Evolutionary conservation across 1,140 invertebrate species (phyloP).

Genomic region (Bombus vancouverensis): DNA sequence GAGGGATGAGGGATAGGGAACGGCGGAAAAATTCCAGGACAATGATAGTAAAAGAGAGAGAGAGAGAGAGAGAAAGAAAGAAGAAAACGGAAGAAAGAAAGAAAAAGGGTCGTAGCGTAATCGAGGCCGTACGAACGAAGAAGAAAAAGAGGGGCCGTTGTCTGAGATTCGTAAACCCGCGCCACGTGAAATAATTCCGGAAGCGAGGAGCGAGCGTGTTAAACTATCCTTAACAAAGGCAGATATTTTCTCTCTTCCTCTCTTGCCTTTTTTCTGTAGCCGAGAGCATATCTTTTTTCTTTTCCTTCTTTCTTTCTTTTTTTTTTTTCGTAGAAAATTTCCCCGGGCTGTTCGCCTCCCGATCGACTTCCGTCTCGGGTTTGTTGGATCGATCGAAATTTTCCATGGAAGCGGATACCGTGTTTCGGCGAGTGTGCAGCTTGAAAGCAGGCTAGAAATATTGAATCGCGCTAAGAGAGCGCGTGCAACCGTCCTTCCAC

Average conservation of each 20-base stretch:
- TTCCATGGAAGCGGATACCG: neutral
- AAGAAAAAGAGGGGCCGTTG: constrained; percentile 39
- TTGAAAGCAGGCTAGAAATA: constrained; percentile 1
- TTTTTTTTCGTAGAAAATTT: neutral
- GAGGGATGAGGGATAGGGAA: neutral
- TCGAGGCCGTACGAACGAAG: constrained; percentile 13
- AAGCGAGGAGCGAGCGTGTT: constrained; percentile 16
- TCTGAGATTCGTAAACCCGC: constrained; percentile 32
- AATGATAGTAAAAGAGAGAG: constrained; percentile 22
- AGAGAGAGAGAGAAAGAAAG: neutral
- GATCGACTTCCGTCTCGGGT: constrained; percentile 3
- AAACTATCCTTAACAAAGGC: constrained; percentile 33
- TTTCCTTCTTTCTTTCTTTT: no score
- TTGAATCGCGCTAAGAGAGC: constrained; percentile 4
- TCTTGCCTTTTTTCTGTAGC: neutral
- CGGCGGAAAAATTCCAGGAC: constrained; percentile 22
- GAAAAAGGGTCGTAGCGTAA: constrained; percentile 8
- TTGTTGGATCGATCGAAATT: constrained; percentile 9
- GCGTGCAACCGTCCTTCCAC: constrained; percentile 15
- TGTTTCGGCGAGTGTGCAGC: neutral
- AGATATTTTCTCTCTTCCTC: neutral
- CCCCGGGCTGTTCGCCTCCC: neutral
- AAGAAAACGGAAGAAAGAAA: neutral
- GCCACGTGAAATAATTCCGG: constrained; percentile 35
- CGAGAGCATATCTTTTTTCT: no score